Base-by-base conservation (phyloP, 2,113 vertebrate genomes). In the Oreotrochilus melanogaster region DNA sequence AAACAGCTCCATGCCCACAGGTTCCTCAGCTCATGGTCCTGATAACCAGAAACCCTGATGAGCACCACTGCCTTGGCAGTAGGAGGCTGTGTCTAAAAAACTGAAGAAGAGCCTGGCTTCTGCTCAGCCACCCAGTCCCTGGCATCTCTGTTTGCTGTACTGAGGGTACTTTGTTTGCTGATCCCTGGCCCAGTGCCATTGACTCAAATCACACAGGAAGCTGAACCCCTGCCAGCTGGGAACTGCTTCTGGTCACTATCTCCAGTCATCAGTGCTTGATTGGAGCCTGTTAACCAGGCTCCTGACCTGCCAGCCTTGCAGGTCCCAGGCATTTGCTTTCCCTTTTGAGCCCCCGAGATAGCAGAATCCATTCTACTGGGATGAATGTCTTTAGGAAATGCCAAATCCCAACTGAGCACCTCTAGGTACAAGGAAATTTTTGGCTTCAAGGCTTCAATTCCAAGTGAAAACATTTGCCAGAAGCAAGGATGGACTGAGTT, bases 131-230 rank as follows among this genome's bases (percentile, higher is more conserved):
- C 21, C 25, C 65, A 31, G 83, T 64, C 69, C 72, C 69, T 78
- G 58, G 79, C 9, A 1, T 60, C 79, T 71, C 51, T 88, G 85
- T 94, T 92, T 76, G 72, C 79, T 53, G 48, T 57, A 88, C 88
- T 93, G 95, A 96, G 93, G 90, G 72, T 66, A 93, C 95, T 93
- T 94, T 95, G 89, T 96, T 93, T 12, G 8, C 91, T 76, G 88
- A 43, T 64, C 56, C 39, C 88, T 95, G 92, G 95, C 90, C 48
- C 1, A 0, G 70, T 0, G 86, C 90, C 95, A 94, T 48, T 19
- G 76, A 5, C 72, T 88, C 67, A 65, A 80, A 88, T 94, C 88
- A 92, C 75, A 78, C 79, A 94, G 96, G 95, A 93, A 83, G 87
- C 88, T 84, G 72, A 88, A 60, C 10, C 61, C 6, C 64, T 83